phyloP scores from a whole-genome alignment of 2,888 invertebrate genomes.

The Apoderus coryli region DNA sequence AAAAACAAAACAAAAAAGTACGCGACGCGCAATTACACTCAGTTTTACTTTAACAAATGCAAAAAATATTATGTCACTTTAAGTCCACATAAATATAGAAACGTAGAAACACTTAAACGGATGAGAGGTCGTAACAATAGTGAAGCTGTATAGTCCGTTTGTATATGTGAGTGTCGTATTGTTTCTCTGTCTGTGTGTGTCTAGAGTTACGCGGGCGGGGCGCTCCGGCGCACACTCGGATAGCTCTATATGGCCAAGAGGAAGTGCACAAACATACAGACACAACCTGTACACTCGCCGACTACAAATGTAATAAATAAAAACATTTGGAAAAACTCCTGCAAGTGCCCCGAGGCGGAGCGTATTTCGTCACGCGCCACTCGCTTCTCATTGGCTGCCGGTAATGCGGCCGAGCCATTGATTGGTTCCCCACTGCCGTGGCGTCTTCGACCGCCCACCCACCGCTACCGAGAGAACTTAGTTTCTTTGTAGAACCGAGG shows the following conservation, averaged over 20 bases:
- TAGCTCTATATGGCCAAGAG: slow-evolving; percentile 22
- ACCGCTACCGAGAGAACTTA: slow-evolving; percentile 34
- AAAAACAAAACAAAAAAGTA: slow-evolving; percentile 6
- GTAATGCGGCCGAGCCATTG: slow-evolving; percentile 19
- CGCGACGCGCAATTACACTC: slow-evolving; percentile 14
- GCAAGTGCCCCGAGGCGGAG: slow-evolving; percentile 29
- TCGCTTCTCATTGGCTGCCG: slow-evolving; percentile 38
- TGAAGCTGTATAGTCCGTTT: slow-evolving; percentile 29
- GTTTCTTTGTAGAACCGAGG: slow-evolving; percentile 45
- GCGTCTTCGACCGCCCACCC: slow-evolving; percentile 25
- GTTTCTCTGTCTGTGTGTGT: neutral
- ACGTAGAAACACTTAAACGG: slow-evolving; percentile 17
- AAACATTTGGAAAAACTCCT: slow-evolving; percentile 42
- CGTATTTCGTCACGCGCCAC: slow-evolving; percentile 35
- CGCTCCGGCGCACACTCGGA: slow-evolving; percentile 19
- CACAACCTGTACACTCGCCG: slow-evolving; percentile 50
- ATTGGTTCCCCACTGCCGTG: slow-evolving; percentile 29
- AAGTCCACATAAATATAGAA: no score
- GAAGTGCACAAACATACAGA: slow-evolving; percentile 26
- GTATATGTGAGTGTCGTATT: slow-evolving; percentile 26
- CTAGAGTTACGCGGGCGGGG: neutral
- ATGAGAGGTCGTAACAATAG: slow-evolving; percentile 33
- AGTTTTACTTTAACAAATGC: no score
- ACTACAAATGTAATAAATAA: slow-evolving; percentile 61
- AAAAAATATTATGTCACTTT: no score